Evolutionary conservation across 2,888 invertebrate species (phyloP).

Genomic region (Nymphalis polychloros): DNA sequence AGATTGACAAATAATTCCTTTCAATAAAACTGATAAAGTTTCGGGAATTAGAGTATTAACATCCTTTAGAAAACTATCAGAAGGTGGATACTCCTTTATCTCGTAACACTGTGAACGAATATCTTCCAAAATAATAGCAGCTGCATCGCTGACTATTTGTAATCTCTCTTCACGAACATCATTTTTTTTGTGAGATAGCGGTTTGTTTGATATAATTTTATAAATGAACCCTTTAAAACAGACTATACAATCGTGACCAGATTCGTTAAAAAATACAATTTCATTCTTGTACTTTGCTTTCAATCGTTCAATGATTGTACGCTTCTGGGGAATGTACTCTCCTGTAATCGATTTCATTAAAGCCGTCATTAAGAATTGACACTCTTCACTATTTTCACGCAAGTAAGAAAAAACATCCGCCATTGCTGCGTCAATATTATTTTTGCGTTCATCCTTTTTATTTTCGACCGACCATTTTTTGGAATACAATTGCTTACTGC

Average conservation of each 20-base stretch:
- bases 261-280: constrained; percentile 32
- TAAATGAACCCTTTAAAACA: constrained; percentile 34
- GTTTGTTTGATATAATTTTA: constrained; percentile 33
- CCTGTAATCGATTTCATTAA: no score
- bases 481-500: no score
- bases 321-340: no score
- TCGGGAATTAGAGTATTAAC: constrained; percentile 31
- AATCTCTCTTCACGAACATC: no score
- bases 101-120: constrained; percentile 35
- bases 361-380: no score
- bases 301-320: no score
- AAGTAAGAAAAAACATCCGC: no score
- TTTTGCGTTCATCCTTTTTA: no score
- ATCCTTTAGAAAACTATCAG: constrained; percentile 35
- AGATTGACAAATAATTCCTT: constrained; percentile 32
- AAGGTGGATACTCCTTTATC: constrained; percentile 6
- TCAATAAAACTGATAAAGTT: constrained; percentile 31
- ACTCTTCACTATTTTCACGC: no score
- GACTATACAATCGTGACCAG: constrained; percentile 26
- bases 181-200: neutral
- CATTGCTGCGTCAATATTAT: no score
- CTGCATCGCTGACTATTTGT: constrained; percentile 32
- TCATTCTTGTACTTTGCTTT: constrained; percentile 21
- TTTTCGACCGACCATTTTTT: no score
- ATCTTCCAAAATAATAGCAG: constrained; percentile 39